phyloP scores from a whole-genome alignment of 2,113 vertebrate genomes.

The Heteronetta atricapilla region DNA sequence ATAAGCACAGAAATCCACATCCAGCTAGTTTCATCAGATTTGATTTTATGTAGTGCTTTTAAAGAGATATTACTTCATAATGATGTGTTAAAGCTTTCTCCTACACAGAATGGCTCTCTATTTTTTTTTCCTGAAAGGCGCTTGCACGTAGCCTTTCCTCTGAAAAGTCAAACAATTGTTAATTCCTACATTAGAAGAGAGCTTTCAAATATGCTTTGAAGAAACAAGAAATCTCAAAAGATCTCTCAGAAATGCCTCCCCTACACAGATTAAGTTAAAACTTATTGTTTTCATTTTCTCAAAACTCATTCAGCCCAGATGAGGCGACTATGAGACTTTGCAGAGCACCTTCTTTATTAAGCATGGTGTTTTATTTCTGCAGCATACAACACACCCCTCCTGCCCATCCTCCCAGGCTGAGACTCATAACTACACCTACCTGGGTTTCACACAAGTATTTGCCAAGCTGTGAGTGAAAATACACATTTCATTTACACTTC shows the following conservation, averaged over 20 bases:
- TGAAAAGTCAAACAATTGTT: background rate
- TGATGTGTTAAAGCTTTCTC: background rate
- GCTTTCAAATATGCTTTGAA: background rate
- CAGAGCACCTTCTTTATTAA: background rate
- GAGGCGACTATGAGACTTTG: background rate
- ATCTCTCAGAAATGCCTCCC: background rate
- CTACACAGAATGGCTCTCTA: background rate
- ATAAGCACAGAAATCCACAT: background rate
- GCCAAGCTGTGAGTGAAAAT: background rate
- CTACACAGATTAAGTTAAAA: background rate
- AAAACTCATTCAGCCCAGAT: background rate
- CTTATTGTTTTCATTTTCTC: background rate
- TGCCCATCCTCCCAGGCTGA: background rate
- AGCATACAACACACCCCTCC: accelerated
- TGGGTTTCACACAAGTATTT: background rate
- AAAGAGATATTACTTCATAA: background rate
- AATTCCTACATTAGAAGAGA: background rate
- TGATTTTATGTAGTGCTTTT: background rate
- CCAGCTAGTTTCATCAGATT: accelerated
- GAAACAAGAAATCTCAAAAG: background rate
- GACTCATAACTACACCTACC: background rate
- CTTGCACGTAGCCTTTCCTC: background rate
- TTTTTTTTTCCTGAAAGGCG: background rate
- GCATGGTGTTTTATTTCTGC: background rate
- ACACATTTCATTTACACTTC: background rate